Base-by-base conservation (phyloP, 2,113 vertebrate species). In the Delphinus delphis region DNA sequence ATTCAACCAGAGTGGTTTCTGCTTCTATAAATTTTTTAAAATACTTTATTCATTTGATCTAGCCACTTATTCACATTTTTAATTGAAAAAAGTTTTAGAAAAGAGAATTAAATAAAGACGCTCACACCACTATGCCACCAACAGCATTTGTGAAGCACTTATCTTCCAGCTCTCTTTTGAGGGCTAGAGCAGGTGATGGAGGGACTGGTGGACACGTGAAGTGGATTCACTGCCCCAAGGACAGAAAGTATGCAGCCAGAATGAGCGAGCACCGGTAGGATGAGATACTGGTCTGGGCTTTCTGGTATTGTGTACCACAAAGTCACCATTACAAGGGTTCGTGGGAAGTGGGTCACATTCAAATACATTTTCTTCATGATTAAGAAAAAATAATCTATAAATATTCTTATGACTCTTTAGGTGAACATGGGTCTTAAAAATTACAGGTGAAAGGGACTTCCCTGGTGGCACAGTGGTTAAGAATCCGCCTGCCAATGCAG, bases 1-100 rank as follows among this genome's bases (percentile, higher is more conserved):
- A 83, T 67, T 44, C 70, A 95, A 77, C 67, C 81, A 68, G 63
- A 93, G 96, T 25, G 82, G 74, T 85, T 81, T 83, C 23, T 85
- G 63, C 41, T 41, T 89, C 53, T 80, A 36, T 90, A 62, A 92
- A 63, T 41, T 94, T 93, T 90, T 26, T 6, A 65, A 87, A 44
- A 12, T n/a, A 25, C 63, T 26, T 53, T 67, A 38, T 71, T 31
- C 38, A 71, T 94, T 81, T 92, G 23, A 38, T 38, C 70, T 91
- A 73, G 9, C 21, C 25, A n/a, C 15, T 95, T 89, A 21, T 2
- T 6, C 3, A 25, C 5, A 58, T n/a, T 79, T 88, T 60, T 68
- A 55, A 70, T 20, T 63, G 13, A 38, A 76, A 70, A 73, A 92
- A 63, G 21, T 21, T 80, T 65, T 47, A 88, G 58, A 38, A 81